Evolutionary conservation across 2,113 vertebrate species (phyloP).

Genomic region (Protobothrops mucrosquamatus): DNA sequence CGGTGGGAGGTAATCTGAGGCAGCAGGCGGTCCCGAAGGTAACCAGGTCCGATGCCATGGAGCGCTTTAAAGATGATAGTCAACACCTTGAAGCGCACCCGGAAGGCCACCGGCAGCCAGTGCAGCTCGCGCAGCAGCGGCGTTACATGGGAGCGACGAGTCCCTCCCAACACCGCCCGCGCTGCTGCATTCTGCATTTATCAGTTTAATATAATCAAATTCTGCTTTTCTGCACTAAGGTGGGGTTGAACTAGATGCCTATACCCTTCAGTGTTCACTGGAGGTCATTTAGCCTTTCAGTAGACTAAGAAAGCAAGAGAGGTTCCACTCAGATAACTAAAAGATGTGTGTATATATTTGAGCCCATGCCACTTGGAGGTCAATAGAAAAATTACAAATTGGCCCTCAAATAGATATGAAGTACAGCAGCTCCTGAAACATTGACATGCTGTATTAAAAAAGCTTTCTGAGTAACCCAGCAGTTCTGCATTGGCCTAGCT

Average conservation of each 20-base stretch:
- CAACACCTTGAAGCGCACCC: too few species aligned
- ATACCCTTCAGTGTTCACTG: not conserved
- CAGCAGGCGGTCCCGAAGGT: too few species aligned
- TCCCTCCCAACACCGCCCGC: too few species aligned
- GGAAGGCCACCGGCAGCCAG: too few species aligned
- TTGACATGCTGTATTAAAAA: not conserved
- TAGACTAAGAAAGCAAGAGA: not conserved
- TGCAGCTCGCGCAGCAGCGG: too few species aligned
- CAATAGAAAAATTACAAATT: not conserved
- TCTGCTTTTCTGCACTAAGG: not conserved
- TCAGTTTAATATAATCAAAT: not conserved
- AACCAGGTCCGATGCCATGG: too few species aligned
- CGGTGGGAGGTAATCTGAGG: too few species aligned
- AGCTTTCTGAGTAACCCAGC: not conserved
- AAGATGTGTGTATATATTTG: not conserved
- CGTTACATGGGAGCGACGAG: too few species aligned
- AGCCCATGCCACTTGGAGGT: not conserved
- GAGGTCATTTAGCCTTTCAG: not conserved
- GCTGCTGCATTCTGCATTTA: too few species aligned
- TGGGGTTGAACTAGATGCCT: not conserved
- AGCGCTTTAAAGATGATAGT: too few species aligned
- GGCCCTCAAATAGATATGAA: not conserved
- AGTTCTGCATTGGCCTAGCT: not conserved
- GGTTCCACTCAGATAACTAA: not conserved
- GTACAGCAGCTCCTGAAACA: not conserved